A percentile compares a stretch with the other conserved stretches of the same genome.
Conservation (phyloP, 2,888 invertebrate genomes). For the Clivina fossor region DNA sequence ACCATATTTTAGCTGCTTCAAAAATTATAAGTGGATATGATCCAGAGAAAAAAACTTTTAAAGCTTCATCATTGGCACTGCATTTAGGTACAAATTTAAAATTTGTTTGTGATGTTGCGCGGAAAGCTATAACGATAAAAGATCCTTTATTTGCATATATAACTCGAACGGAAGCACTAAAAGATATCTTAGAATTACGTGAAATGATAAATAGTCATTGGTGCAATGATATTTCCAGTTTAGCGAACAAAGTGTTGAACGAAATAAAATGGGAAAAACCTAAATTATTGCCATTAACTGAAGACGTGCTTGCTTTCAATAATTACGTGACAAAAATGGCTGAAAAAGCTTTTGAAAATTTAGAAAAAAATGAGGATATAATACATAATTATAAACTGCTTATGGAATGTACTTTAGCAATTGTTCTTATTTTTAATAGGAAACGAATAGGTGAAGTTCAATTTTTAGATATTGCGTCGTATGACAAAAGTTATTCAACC, state of each 20-base stretch:
- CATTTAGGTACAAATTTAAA: constrained; percentile 32
- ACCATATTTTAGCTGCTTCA: constrained; percentile 31
- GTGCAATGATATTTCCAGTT: constrained; percentile 41
- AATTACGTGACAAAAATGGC: constrained; percentile 1
- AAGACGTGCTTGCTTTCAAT: constrained; percentile 37
- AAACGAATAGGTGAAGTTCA: too few relatives aligned
- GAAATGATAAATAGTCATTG: constrained; percentile 39
- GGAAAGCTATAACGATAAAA: constrained; percentile 24
- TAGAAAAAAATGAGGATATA: constrained; percentile 11
- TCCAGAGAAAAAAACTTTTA: constrained; percentile 7
- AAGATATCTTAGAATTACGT: constrained; percentile 17
- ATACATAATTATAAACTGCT: constrained; percentile 25
- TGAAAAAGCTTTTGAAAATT: constrained; percentile 19
- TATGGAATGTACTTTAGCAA: too few relatives aligned
- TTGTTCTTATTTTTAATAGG: too few relatives aligned
- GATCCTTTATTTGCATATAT: too few relatives aligned
- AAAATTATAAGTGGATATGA: constrained; percentile 30
- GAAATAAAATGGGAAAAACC: constrained; percentile 40
- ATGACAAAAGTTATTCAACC: too few relatives aligned
- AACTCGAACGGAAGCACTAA: too few relatives aligned
- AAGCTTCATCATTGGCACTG: constrained; percentile 22
- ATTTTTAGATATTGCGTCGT: too few relatives aligned
- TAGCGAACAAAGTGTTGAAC: constrained; percentile 41
- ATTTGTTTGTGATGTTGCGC: constrained; percentile 28
- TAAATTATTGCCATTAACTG: constrained; percentile 37